Percentiles rank a stretch among this genome's conserved stretches.
Evolutionary conservation across 2,113 vertebrate species (phyloP).

Genomic region (Balaenoptera acutorostrata): DNA sequence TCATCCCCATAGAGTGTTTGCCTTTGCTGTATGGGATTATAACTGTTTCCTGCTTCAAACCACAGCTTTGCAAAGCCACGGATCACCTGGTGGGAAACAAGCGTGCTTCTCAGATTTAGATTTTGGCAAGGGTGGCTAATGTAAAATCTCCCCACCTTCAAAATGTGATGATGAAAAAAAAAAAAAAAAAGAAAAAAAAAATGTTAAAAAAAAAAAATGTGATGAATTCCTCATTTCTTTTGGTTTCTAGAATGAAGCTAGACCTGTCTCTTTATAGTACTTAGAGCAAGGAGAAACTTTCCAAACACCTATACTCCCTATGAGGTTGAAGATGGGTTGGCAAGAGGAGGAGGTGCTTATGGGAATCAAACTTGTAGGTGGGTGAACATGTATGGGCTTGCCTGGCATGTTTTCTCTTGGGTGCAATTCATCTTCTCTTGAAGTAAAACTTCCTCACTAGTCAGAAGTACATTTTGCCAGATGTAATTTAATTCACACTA

Average conservation of each 20-base stretch:
- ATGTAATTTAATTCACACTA: neutral
- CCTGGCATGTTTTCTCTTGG: constrained; percentile 40
- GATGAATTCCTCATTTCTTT: neutral
- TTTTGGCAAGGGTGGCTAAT: neutral
- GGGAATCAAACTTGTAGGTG: constrained; percentile 1
- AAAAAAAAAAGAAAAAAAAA: no score
- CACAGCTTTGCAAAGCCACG: constrained; percentile 41
- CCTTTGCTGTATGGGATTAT: constrained; percentile 32
- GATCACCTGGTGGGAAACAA: constrained; percentile 1
- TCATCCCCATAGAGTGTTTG: constrained; percentile 46
- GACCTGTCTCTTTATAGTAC: neutral
- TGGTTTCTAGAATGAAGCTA: neutral
- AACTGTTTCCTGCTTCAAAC: constrained; percentile 61
- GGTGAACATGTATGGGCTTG: constrained; percentile 11
- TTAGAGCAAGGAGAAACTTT: neutral
- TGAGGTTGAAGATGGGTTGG: neutral
- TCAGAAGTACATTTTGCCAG: neutral
- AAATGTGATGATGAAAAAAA: neutral
- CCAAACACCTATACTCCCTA: neutral
- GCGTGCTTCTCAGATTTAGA: neutral
- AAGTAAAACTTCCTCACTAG: constrained; percentile 36
- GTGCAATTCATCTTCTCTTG: constrained; percentile 30
- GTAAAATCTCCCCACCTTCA: neutral
- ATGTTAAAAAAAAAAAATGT: no score
- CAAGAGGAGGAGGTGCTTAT: neutral